Percentiles rank a stretch among this genome's conserved stretches.
Conservation (phyloP, 2,113 vertebrate species). For the Prunella fulvescens region DNA sequence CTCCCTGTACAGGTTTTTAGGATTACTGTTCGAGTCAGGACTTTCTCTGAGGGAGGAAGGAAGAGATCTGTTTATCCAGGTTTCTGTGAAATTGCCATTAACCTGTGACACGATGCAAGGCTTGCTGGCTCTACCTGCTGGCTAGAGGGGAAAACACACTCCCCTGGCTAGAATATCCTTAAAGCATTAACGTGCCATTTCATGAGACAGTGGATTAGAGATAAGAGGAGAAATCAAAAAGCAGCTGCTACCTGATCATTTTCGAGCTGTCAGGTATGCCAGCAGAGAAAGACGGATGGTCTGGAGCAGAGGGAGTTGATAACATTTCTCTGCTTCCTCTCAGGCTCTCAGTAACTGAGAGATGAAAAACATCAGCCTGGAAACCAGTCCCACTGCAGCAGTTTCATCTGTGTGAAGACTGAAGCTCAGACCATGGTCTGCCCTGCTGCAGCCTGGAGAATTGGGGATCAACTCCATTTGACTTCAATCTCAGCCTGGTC, state of each 20-base stretch:
- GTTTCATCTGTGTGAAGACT: background rate
- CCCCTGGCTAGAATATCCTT: background rate
- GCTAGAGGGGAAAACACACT: constrained; percentile 30
- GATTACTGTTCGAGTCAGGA: background rate
- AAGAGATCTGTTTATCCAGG: background rate
- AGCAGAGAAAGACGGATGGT: constrained; percentile 13
- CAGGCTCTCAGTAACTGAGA: constrained; percentile 3
- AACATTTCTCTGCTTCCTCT: constrained; percentile 20
- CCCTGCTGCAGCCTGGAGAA: background rate
- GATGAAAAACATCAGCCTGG: background rate
- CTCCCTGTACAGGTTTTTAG: background rate
- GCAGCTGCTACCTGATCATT: constrained; percentile 37
- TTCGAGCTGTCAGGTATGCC: background rate
- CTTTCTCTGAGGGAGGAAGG: background rate
- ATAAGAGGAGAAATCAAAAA: constrained; percentile 48
- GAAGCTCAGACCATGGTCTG: background rate
- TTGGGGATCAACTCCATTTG: background rate
- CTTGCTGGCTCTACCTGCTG: constrained; percentile 68
- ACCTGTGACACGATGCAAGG: constrained; percentile 34
- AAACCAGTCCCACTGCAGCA: background rate
- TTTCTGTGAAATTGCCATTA: background rate
- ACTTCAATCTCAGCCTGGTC: background rate
- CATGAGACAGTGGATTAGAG: background rate
- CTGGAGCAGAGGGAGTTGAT: background rate
- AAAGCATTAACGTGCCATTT: background rate